Conservation (phyloP, 2,797 vertebrate species). For the Paratrypauchen microcephalus region DNA sequence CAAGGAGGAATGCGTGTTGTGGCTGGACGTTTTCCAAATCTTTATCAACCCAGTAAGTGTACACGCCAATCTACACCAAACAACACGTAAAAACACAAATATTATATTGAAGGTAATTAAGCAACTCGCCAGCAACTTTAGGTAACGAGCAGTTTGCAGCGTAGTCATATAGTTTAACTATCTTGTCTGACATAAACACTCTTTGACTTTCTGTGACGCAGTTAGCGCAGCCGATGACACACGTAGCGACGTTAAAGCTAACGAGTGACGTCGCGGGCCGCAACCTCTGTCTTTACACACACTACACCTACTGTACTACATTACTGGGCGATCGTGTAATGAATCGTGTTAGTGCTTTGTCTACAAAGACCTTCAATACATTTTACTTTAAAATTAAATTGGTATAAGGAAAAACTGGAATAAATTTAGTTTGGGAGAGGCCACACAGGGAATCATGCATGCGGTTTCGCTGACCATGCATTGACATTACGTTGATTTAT, state of each 20-base stretch:
- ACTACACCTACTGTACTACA: constrained; percentile 11
- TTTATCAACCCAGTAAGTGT: neutral
- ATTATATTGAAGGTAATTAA: neutral
- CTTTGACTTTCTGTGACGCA: constrained; percentile 32
- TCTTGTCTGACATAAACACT: constrained; percentile 23
- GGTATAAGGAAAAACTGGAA: neutral
- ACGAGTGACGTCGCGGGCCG: constrained; percentile 37
- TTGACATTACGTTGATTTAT: too few species aligned
- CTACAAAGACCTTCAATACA: neutral
- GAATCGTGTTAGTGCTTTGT: neutral
- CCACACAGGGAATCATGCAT: neutral
- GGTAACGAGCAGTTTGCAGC: neutral
- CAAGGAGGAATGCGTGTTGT: neutral
- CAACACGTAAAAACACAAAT: neutral
- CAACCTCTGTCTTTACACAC: constrained; percentile 45
- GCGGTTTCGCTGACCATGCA: neutral
- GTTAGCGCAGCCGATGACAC: constrained; percentile 79
- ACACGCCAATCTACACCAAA: neutral
- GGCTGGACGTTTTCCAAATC: neutral
- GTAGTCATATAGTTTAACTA: rapidly evolving
- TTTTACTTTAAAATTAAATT: neutral
- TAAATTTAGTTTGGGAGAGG: neutral
- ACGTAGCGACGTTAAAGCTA: constrained; percentile 39
- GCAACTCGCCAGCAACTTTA: neutral
- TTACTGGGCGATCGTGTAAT: neutral